These are phyloP conservation scores for Semicossyphus pulcher DNA, from an alignment of 2,113 vertebrate genomes.

Conservation along the genomic window DNA sequence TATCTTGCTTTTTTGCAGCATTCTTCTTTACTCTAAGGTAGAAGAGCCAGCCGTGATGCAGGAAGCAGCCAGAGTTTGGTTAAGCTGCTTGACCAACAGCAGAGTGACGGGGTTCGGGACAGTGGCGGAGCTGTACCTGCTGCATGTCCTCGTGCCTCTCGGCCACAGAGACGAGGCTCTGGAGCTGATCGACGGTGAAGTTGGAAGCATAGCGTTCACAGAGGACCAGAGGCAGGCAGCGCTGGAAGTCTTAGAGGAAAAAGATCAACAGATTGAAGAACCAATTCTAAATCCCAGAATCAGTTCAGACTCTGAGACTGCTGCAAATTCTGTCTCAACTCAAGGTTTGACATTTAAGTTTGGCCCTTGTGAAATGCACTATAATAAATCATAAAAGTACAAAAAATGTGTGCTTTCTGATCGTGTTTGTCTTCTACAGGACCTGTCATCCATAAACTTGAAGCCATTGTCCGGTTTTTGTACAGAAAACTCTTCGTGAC, in stretches of 20 bases:
- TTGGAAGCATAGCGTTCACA: conserved; percentile 70
- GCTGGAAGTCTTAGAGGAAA: conserved; percentile 75
- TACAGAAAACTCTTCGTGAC: conserved; percentile 77
- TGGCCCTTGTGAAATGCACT: neutral
- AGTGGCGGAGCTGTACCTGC: conserved; percentile 88
- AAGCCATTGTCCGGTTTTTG: conserved; percentile 78
- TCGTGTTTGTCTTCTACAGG: conserved; percentile 75
- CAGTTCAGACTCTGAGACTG: neutral
- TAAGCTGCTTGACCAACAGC: conserved; percentile 80
- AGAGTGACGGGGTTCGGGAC: conserved; percentile 72
- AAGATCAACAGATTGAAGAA: conserved; percentile 42
- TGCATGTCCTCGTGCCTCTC: conserved; percentile 87
- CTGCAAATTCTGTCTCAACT: neutral
- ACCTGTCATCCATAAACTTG: conserved; percentile 75
- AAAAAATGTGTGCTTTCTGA: neutral
- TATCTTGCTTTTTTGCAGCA: conserved; percentile 67
- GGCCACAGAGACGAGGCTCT: conserved; percentile 83
- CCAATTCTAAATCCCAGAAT: neutral
- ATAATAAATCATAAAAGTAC: neutral
- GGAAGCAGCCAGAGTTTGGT: conserved; percentile 85
- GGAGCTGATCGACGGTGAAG: conserved; percentile 78
- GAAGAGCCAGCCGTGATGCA: conserved; percentile 85
- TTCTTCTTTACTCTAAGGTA: conserved; percentile 92
- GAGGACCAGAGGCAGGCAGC: conserved; percentile 76
- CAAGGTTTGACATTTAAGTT: conserved; percentile 64